These are phyloP conservation scores for Rhingia campestris DNA, from an alignment of 2,888 invertebrate species.

Conservation along the genomic window DNA sequence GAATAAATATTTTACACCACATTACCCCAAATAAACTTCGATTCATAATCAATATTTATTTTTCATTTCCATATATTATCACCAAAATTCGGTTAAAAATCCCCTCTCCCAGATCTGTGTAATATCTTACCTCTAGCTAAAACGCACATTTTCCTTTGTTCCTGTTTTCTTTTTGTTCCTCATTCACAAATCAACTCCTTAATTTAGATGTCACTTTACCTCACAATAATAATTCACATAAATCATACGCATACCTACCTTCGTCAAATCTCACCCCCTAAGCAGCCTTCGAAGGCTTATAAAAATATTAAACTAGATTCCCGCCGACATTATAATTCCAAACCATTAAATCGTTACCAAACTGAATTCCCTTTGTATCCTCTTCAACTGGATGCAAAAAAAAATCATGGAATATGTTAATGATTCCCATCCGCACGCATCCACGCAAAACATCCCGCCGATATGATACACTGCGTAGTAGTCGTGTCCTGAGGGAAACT, in stretches of 20 bases:
- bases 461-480: slow-evolving; percentile 13
- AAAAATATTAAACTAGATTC: slow-evolving; percentile 27
- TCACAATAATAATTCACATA: slow-evolving; percentile 28
- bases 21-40: too few species aligned
- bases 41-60: too few species aligned
- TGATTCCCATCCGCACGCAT: slow-evolving; percentile 44
- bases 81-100: background rate
- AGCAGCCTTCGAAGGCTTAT: slow-evolving; percentile 17
- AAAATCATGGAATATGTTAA: slow-evolving; percentile 10
- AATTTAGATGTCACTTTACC: slow-evolving; percentile 6
- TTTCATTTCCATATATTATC: background rate
- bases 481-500: slow-evolving; percentile 54
- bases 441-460: slow-evolving; percentile 19
- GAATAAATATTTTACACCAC: too few species aligned
- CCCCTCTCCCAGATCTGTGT: too few species aligned
- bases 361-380: slow-evolving; percentile 30
- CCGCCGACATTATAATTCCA: slow-evolving; percentile 45
- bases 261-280: background rate
- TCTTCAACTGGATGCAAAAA: slow-evolving; percentile 34
- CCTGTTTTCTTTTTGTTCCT: background rate
- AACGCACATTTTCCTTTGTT: background rate
- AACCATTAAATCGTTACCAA: slow-evolving; percentile 65
- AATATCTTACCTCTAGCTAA: background rate
- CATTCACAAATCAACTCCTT: background rate
- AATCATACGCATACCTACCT: slow-evolving; percentile 17